Evolutionary conservation across 1,140 invertebrate genomes (phyloP), one percentile per base, ranked within the genome.

Genomic region (Drosophila equinoxialis): DNA sequence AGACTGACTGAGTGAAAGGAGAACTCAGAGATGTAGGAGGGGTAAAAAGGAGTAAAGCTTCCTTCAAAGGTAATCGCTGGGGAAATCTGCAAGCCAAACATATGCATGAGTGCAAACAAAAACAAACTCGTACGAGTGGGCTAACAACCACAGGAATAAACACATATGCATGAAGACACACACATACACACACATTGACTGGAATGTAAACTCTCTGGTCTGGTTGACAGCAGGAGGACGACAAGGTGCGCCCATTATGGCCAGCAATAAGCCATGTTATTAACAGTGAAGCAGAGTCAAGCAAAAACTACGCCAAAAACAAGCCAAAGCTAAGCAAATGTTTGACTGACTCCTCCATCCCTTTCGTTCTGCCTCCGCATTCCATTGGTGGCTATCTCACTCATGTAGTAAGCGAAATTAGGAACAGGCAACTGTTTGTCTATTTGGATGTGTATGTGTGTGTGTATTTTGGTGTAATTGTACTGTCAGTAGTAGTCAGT

Each of bases 191-290:
- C 65, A 70, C 55, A 62, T 37, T 11, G 7, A 51, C 8, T n/a
- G 63, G 58, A 10, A 75, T 51, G 45, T 51, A 51, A 51, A 26
- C 62, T 61, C 35, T 48, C 42, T 58, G 66, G 81, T 79, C 42
- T 58, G 66, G 81, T 79, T 78, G 78, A 82, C 79, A 89, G 68
- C 59, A 60, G 45, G 45, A 51, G 6, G 45, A 37, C 45, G 55
- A 71, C 55, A 77, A 60, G 68, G 57, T 67, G 71, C 63, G 57
- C 61, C 83, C 80, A 89, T 87, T 89, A 87, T 75, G 83, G 81
- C 80, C 77, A 73, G 80, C 84, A 89, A 87, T 87, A 87, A 84
- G 83, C 83, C 83, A 89, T 78, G 83, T 87, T 87, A 87, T 83
- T 87, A 83, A 87, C 84, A 87, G 78, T 55, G 65, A 45, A 68